phyloP scores from a whole-genome alignment of 2,113 vertebrate species.

The Glareola pratincola region DNA sequence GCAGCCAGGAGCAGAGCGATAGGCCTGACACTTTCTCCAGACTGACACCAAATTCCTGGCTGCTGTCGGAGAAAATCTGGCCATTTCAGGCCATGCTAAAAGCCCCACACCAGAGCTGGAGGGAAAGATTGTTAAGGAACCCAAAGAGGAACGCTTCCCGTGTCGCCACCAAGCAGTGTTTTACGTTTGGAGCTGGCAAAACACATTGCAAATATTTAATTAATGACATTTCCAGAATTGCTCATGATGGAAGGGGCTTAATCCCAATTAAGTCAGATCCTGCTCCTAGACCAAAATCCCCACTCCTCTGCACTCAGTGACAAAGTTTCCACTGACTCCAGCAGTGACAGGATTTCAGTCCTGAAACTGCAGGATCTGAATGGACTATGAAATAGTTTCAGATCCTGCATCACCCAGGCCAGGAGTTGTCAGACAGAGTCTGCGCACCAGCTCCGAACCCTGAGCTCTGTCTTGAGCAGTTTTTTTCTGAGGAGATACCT shows the following conservation, averaged over 20 bases:
- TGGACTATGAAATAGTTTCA: not conserved
- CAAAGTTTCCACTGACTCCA: not conserved
- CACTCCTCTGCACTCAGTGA: accelerated
- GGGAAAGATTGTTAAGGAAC: not conserved
- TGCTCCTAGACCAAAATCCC: not conserved
- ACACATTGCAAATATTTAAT: not conserved
- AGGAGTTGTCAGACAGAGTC: not conserved
- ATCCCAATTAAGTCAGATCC: not conserved
- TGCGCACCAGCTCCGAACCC: not conserved
- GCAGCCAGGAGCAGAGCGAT: not conserved
- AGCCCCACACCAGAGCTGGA: not conserved
- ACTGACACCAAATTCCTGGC: not conserved
- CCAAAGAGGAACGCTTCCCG: not conserved
- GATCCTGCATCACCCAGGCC: not conserved
- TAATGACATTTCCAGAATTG: not conserved
- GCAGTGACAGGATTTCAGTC: not conserved
- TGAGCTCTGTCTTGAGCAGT: not conserved
- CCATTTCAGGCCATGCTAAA: not conserved
- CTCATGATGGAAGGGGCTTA: not conserved
- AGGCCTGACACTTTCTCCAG: not conserved
- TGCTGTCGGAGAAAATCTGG: not conserved
- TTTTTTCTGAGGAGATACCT: not conserved
- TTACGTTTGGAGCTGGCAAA: not conserved
- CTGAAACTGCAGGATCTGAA: not conserved
- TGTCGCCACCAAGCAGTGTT: not conserved